Base-by-base conservation (phyloP, 2,888 invertebrate species). In the Apantesis nais region DNA sequence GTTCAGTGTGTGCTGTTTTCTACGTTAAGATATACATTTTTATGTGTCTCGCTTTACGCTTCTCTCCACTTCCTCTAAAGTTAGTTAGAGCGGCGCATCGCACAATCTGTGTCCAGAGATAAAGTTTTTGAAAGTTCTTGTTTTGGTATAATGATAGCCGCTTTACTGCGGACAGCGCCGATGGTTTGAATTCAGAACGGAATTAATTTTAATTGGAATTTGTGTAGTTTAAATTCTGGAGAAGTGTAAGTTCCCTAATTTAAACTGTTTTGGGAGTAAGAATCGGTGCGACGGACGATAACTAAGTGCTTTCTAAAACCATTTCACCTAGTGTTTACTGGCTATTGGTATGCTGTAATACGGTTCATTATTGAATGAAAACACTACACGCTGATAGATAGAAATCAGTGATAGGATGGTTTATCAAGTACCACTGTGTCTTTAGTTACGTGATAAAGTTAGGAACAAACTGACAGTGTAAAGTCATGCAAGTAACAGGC, bases 121-220 rank as follows among this genome's bases (percentile, higher is more conserved):
- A 55, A 55, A 55, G 55, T 55, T 55, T 39, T 55, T 25, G 55
- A 55, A 55, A 55, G 55, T 55, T 25, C 55, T 55, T 55, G 55
- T 55, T 55, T 55, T 55, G 25, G 55, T 25, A 55, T 55, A 55
- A 52, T 55, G 52, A 55, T 55, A 55, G 25, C 55, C 55, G 14
- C 25, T 55, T 55, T 55, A 55, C 14, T 25, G 11, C 25, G 14
- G 25, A 55, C 25, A 55, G 55, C 25, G 25, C 25, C 25, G 55
- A 55, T 25, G 25, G 25, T 55, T 55, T 55, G 55, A 55, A 55
- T 55, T 55, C 12, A 52, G 12, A 25, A 12, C 25, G 12, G 55
- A 25, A 55, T 55, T 55, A 55, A 55, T 3, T 55, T 55, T 55
- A 25, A 55, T 55, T 55, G 12, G 55, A 52, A 55, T 55, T 25